Conservation (phyloP, 1,140 invertebrate genomes). For the Brachionus plicatilis region DNA sequence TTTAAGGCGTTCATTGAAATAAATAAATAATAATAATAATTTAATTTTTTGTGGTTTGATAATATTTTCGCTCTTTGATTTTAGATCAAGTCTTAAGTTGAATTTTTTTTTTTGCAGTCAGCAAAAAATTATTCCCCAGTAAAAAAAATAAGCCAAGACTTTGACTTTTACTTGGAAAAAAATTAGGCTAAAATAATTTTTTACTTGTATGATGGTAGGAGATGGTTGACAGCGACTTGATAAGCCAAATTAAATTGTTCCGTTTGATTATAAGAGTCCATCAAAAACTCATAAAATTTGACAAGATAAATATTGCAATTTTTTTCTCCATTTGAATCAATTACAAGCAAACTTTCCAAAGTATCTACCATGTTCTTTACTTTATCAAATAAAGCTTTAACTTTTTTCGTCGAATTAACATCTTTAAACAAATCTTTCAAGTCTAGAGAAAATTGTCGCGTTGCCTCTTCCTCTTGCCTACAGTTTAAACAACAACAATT, state of each 20-base stretch:
- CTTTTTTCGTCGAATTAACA: neutral
- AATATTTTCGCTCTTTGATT: too few relatives aligned
- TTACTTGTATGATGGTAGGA: constrained; percentile 25
- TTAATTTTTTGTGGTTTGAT: too few relatives aligned
- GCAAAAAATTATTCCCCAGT: too few relatives aligned
- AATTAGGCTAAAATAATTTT: neutral
- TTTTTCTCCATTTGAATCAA: neutral
- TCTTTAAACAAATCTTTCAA: constrained; percentile 24
- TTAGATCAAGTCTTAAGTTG: too few relatives aligned
- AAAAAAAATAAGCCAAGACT: too few relatives aligned
- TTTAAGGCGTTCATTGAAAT: too few relatives aligned
- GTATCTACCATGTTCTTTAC: neutral
- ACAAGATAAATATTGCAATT: neutral
- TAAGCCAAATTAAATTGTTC: neutral
- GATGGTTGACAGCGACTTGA: neutral
- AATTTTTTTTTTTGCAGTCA: too few relatives aligned
- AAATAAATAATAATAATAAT: too few relatives aligned
- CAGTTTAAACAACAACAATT: constrained; percentile 27
- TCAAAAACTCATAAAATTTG: neutral
- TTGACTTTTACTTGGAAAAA: too few relatives aligned
- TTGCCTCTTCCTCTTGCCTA: neutral
- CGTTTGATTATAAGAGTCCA: neutral
- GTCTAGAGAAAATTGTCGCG: neutral
- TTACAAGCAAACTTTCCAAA: neutral
- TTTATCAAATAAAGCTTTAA: neutral